Base-by-base conservation (phyloP, 2,888 invertebrate genomes). In the Caenorhabditis zanzibari region DNA sequence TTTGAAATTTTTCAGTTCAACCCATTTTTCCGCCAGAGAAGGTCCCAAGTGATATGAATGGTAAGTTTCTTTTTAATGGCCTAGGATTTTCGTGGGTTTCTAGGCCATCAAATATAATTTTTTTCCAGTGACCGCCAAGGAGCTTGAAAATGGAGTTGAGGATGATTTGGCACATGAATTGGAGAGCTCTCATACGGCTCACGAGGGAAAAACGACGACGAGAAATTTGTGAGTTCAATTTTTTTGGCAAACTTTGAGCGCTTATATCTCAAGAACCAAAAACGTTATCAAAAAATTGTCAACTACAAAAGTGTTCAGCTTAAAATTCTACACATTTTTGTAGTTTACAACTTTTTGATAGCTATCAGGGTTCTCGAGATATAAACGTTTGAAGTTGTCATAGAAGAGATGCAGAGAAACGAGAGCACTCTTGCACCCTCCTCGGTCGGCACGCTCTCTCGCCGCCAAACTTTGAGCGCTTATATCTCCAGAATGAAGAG, bases 71-170 rank as follows among this genome's bases (percentile, higher is more conserved):
- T 32, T 6, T 2, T 22, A 0, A n/a, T 58, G 56, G 14, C 32
- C 32, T 19, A 16, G 12, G 24, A 41, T 14, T 12, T 12, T 44
- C 16, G n/a, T n/a, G n/a, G n/a, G n/a, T n/a, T n/a, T n/a, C 44
- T 38, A 35, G 59, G 59, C 38, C 59, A 59, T n/a, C n/a, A 38
- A 38, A 38, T 1, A 12, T 38, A 28, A n/a, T 26, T n/a, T 44
- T 12, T n/a, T 61, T 71, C 22, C 58, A 71, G 73, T 52, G 24
- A 73, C 73, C 0, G 63, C 58, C 14, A 59, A 49, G 3, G 77
- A 77, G 28, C 59, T 77, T 5, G 77, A 69, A 24, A 77, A 63
- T 14, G 77, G 77, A 9, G 77, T 77, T 1, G 77, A 77, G 7
- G 44, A 35, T 19, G 71, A 71, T 35, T 35, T 77, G 49, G 24